Base-by-base conservation (phyloP, 2,113 vertebrate genomes). In the Ceuthmochares aereus region DNA sequence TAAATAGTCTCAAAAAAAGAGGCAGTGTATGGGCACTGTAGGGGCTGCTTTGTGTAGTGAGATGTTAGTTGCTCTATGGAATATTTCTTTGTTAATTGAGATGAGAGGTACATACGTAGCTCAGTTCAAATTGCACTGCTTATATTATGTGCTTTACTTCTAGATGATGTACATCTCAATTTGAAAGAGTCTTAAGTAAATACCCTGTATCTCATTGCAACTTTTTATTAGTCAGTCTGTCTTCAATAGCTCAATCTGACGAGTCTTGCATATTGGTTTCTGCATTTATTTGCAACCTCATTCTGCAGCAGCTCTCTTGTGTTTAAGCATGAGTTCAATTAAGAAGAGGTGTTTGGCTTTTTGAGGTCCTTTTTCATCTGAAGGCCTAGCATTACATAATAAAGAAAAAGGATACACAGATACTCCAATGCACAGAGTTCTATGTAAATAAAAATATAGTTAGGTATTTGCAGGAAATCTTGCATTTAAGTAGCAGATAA, bases 21-120 rank as follows among this genome's bases (percentile, higher is more conserved):
- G 21, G 26, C 37, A n/a, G 25, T 7, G 27, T 70, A 4, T 59
- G 32, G 32, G 23, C 62, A 13, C 40, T 66, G 0, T 64, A 0
- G 0, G 76, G 20, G 25, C 47, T 76, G 2, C 10, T 74, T 83
- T 42, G 19, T 14, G 0, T 29, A 6, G 14, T 32, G 17, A 22
- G 43, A 40, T 56, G 32, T 40, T 55, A 52, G 23, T 49, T 91
- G 47, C 29, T 89, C 9, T 74, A 47, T 45, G 29, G 32, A 70
- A 22, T 59, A 26, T 10, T 58, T 73, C n/a, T n/a, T 26, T 47
- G 9, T 37, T 73, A 29, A 37, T 32, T 62, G 23, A 34, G 45
- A 22, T 29, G 22, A 29, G 29, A 92, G 6, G 34, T 34, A 1
- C 10, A 10, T 54, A 66, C 22, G 18, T 36, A 29, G 14, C 22